Base-by-base conservation (phyloP, 2,888 invertebrate species). In the Brenthis daphne region DNA sequence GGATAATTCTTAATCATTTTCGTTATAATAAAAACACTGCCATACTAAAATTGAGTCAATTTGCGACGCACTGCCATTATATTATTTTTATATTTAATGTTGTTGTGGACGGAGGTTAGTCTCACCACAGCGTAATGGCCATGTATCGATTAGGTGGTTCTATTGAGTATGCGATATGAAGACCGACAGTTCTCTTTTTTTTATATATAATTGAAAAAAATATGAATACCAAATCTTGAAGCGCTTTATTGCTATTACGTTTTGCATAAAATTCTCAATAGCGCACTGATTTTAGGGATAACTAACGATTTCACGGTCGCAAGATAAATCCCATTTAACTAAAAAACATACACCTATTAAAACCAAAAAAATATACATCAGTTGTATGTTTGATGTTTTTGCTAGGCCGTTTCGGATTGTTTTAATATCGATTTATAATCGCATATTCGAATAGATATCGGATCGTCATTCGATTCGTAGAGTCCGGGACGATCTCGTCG, bases 401-500 rank as follows among this genome's bases (percentile, higher is more conserved):
- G 11, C 37, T 43, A 2, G 11, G 37, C 37, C 37, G 37, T 43
- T 43, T 58, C 4, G 8, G 56, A 4, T 12, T 48, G n/a, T 60
- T 29, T 29, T 57, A 24, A 57, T 16, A 37, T 54, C 63, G 63
- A 53, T 53, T 64, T 63, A 69, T 64, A 58, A 60, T 76, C 75
- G 77, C 81, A 77, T 71, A 77, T 78, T 77, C 73, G 75, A 65
- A 69, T 68, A 61, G 70, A 63, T 80, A 79, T 77, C 75, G 76
- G 78, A 76, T 80, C 77, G 79, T 77, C 74, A 56, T 74, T 73
- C 65, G 69, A 66, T 67, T 70, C 61, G 60, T 57, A 51, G 73
- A 73, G 67, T 71, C 67, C 61, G 64, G 58, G 73, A 75, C 82
- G 85, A 82, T 81, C 80, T 82, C 80, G 83, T 82, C 82, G 89